Evolutionary conservation across 2,888 invertebrate species (phyloP), one percentile per base, ranked within the genome.

Genomic region (Melitaea athalia): DNA sequence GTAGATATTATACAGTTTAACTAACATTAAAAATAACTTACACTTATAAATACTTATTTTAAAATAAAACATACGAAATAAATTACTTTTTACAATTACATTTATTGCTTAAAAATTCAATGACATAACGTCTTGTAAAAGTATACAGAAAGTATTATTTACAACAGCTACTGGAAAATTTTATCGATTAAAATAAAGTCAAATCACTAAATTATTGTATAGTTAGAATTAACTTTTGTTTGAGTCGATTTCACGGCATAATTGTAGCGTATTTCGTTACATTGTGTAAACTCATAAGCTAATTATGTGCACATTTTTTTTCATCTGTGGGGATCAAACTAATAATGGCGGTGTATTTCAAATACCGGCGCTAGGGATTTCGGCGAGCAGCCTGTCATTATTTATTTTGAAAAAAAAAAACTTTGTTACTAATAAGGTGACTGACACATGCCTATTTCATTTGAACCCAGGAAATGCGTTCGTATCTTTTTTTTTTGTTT

Each of bases 281-380:
- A 88, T 89, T 92, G 89, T 91, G 85, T 90, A 88, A 89, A 86
- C 86, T 91, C 86, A 85, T 89, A 86, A 89, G 86, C 87, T 89
- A 89, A 92, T 91, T 89, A 85, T 85, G 79, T 80, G 75, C 77
- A 78, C 78, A 79, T 81, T 86, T 86, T 86, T 85, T 84, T 77
- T 74, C 68, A 73, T 68, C 67, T 49, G 69, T 71, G 67, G 71
- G 75, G 70, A 73, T 77, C 72, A 67, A 76, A 74, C 81, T 86
- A 89, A 89, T 90, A 86, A 80, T 74, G 81, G 77, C 87, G 87
- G 87, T 79, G 71, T 80, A 83, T 83, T 86, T 80, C 76, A 77
- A 79, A 79, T 78, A 77, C 78, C 75, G 76, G 78, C 78, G 75
- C 72, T 73, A 71, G 71, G 74, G 66, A 70, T 68, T 68, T 70